Evolutionary conservation across 2,113 vertebrate genomes (phyloP), one percentile per base, ranked within the genome.

Genomic region (Poeciliopsis occidentalis): DNA sequence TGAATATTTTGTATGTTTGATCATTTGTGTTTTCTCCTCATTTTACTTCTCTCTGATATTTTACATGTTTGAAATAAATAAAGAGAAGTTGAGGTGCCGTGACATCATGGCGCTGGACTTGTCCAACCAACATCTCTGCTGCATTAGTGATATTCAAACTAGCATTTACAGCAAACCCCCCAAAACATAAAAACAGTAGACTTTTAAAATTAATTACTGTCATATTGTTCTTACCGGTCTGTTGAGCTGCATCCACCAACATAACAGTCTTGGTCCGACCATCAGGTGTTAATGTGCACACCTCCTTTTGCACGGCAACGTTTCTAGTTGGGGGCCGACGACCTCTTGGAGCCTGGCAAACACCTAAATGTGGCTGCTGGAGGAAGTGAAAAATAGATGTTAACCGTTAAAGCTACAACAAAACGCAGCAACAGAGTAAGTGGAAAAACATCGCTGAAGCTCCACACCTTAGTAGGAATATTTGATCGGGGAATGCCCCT

Each of bases 161-260:
- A 47, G 4, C 4, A 19, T 47, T 19, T 47, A 47, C 44, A 47
- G 44, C 44, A 15, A 47, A 17, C 15, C 15, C 15, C 19, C 4
- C 17, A 47, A 47, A 47, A 47, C 4, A 47, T 5, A 47, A 47
- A 47, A 47, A 1, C 17, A 47, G 44, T 17, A 6, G 17, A 17
- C 19, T 47, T 47, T 17, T 17, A 47, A 47, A 47, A 15, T 0
- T 17, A 19, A 47, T 47, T 19, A 47, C 19, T 19, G 44, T 19
- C 4, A 17, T 19, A 5, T 47, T 47, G 44, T 47, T 77, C 66
- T 78, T 87, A 99, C 98, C 98, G 0, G 98, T 99, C 89, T 99
- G 98, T 85, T 99, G 98, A 24, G 97, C 96, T 26, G 98, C 98
- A 79, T 99, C 98, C 83, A 99, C 97, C 82, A 99, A 92, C 80